Evolutionary conservation across 2,797 vertebrate species (phyloP).

Genomic region (Leptatherina wallacei): DNA sequence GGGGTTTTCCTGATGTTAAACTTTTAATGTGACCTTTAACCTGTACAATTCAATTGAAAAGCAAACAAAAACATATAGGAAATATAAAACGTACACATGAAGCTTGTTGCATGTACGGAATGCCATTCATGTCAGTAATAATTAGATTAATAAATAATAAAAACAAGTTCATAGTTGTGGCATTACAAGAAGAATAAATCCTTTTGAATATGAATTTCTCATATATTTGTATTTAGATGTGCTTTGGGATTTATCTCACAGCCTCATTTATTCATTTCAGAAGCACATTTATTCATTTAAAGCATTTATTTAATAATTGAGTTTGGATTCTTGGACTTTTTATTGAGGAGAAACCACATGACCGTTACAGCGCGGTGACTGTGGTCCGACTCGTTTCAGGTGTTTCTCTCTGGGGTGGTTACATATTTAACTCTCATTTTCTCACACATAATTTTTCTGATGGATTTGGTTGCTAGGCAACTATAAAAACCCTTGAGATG

Average conservation of each 20-base stretch:
- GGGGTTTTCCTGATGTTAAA: no score
- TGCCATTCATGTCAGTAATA: no score
- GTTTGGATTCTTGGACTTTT: not conserved
- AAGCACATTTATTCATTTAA: not conserved
- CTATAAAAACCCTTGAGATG: constrained; percentile 49
- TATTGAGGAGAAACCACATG: not conserved
- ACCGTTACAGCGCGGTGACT: not conserved
- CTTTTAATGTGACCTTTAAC: no score
- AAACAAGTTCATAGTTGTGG: no score
- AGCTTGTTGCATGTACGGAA: no score
- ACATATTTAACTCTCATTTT: constrained; percentile 48
- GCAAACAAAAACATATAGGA: no score
- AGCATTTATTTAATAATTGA: not conserved
- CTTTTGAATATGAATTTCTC: no score
- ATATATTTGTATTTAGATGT: not conserved
- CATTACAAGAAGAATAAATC: no score
- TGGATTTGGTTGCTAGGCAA: constrained; percentile 62
- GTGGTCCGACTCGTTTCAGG: constrained; percentile 35
- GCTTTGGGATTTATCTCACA: not conserved
- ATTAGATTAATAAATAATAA: no score
- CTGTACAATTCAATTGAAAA: no score
- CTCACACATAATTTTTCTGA: constrained; percentile 15
- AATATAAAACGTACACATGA: no score
- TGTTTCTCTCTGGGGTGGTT: constrained; percentile 29
- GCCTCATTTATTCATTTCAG: not conserved